Evolutionary conservation across 2,888 invertebrate genomes (phyloP), one percentile per base, ranked within the genome.

Genomic region (Andrena bicolor): DNA sequence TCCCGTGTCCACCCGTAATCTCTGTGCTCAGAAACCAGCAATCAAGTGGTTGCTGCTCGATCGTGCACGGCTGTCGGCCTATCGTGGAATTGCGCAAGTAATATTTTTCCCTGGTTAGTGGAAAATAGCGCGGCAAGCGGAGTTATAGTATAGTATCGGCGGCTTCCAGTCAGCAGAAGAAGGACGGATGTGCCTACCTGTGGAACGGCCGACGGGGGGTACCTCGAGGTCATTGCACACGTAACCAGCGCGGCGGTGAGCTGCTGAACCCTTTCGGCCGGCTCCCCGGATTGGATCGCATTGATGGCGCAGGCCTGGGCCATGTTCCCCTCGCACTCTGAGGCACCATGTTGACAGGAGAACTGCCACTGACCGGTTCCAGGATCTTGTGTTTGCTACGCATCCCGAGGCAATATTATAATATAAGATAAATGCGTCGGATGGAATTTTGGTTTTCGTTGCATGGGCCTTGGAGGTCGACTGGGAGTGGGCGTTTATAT

Each of bases 321-420:
- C 86, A 93, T 94, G 88, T 95, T 95, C 13, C 95, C 95, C 4
- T 84, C 83, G 86, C 95, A 95, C 90, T 95, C 95, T 0, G 86
- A 68, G 0, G 90, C 76, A 0, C 95, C 95, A 85, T 95, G 95
- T 86, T 95, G 95, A 84, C 95, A 95, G 0, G 80, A 63, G 87
- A 94, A 95, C 2, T 82, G 76, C 93, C 91, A 94, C 63, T 82
- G 86, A 48, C 90, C 90, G 77, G 89, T 84, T 49, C 71, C 65
- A 35, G 48, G n/a, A 13, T 89, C 77, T 0, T 60, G 0, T 1
- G 20, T 13, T 10, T 80, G 53, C 80, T 80, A n/a, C 2, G 8
- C 35, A 65, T 56, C 5, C 7, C 23, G 2, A 8, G 32, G 35
- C 16, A 56, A 5, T 26, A 10, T 63, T 13, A 3, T 13, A 61